These are phyloP conservation scores for Solea senegalensis DNA, from an alignment of 2,113 vertebrate genomes.

Conservation along the genomic window DNA sequence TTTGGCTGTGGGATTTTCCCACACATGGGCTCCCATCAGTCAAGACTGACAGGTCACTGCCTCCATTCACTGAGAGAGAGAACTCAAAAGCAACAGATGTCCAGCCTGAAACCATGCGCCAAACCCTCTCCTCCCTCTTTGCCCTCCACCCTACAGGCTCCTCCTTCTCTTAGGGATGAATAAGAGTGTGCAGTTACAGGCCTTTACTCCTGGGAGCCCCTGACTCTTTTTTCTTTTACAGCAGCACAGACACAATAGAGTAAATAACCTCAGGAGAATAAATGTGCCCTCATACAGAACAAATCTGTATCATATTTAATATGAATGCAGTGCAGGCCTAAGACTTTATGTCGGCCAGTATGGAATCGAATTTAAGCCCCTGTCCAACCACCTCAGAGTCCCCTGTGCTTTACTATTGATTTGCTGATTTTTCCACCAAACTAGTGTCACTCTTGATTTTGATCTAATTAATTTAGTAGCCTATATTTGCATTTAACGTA, in stretches of 20 bases:
- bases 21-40: conserved; percentile 89
- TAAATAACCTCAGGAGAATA: conserved; percentile 37
- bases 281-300: no score
- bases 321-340: no score
- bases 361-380: no score
- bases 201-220: conserved; percentile 77
- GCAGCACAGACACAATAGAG: conserved; percentile 27
- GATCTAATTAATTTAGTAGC: no score
- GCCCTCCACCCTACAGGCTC: conserved; percentile 49
- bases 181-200: conserved; percentile 76
- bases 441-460: no score
- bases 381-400: no score
- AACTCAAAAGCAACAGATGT: conserved; percentile 87
- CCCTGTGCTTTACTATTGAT: no score
- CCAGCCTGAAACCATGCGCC: conserved; percentile 81
- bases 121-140: conserved; percentile 4
- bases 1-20: conserved; percentile 88
- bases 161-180: conserved; percentile 79
- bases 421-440: no score
- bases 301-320: no score
- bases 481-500: no score
- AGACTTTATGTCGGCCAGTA: no score
- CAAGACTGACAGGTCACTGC: conserved; percentile 90
- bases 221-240: conserved; percentile 58
- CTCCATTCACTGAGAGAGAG: conserved; percentile 81